Base-by-base conservation (phyloP, 2,888 invertebrate species). In the Lithophane leautieri region DNA sequence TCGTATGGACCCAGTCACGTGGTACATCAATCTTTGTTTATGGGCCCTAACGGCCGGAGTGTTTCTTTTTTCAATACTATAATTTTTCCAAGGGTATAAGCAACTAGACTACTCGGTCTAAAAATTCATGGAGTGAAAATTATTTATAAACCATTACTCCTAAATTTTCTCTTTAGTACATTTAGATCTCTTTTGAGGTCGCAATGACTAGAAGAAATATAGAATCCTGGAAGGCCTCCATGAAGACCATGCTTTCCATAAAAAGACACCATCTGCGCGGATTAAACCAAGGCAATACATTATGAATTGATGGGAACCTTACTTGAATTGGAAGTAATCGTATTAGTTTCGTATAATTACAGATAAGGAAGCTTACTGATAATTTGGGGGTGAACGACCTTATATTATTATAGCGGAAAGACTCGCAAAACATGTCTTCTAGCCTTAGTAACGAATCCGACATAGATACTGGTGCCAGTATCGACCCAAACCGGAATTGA, bases 21-120 rank as follows among this genome's bases (percentile, higher is more conserved):
- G 16, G 19, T 60, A 52, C 52, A 74, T 83, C 67, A 67, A 74
- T 67, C 58, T 70, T 58, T 19, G 25, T 58, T 70, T 60, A 58
- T 44, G 62, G 65, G 25, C 19, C 1, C 8, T 22, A 61, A 61
- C n/a, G 54, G 19, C 19, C 52, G 28, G 19, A 63, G 28, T 58
- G 50, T 28, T 50, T 16, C 25, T 28, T 34, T 69, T 62, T 50
- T 22, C 56, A 1, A 62, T 22, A 28, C 16, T 54, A 28, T 47
- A 8, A 14, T 47, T 42, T n/a, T 28, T 50, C 12, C 28, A 42
- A 28, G n/a, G 9, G 9, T 54, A n/a, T n/a, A 14, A 54, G 25
- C 4, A n/a, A 28, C 19, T 50, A 28, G 12, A 14, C 19, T 9
- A 61, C 22, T 47, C 14, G 7, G 12, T 42, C 16, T 50, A 42